Conservation (phyloP, 2,888 invertebrate species). For the Chymomyza fuscimana region DNA sequence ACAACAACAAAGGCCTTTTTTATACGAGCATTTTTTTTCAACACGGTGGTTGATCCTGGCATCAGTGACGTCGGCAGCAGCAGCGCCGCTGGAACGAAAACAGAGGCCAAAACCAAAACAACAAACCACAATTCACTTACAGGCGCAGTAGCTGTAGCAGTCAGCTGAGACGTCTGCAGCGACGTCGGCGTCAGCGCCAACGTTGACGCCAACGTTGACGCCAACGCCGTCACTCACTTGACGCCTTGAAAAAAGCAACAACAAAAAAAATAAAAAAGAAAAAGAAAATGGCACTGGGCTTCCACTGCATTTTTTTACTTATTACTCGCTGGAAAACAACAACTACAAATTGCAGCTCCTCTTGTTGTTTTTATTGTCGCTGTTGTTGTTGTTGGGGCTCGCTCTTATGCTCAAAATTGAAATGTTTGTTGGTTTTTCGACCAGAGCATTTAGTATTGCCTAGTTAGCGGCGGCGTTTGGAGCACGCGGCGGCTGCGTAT, state of each 20-base stretch:
- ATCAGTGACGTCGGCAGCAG: slow-evolving; percentile 34
- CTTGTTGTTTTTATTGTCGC: not conserved
- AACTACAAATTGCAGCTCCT: not conserved
- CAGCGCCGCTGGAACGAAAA: slow-evolving; percentile 24
- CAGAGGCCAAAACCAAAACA: slow-evolving; percentile 68
- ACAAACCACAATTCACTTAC: slow-evolving; percentile 78
- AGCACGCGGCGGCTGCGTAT: slow-evolving; percentile 1
- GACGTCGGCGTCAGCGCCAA: slow-evolving; percentile 27
- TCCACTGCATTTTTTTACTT: not conserved
- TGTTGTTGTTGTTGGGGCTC: slow-evolving; percentile 1
- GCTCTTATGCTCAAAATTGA: slow-evolving; percentile 24
- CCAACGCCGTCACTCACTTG: slow-evolving; percentile 19
- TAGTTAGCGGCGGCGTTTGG: slow-evolving; percentile 47
- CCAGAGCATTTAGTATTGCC: slow-evolving; percentile 49
- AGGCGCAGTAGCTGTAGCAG: slow-evolving; percentile 49
- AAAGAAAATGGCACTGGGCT: not conserved
- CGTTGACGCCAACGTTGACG: slow-evolving; percentile 18
- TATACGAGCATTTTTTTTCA: slow-evolving; percentile 29
- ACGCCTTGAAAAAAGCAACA: slow-evolving; percentile 9
- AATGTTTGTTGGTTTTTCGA: slow-evolving; percentile 15
- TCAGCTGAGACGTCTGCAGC: slow-evolving; percentile 25
- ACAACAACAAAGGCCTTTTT: slow-evolving; percentile 21
- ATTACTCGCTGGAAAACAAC: not conserved
- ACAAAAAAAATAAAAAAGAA: slow-evolving; percentile 12
- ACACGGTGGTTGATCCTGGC: slow-evolving; percentile 63